Evolutionary conservation across 2,797 vertebrate species (phyloP).

Genomic region (Mallotus villosus): DNA sequence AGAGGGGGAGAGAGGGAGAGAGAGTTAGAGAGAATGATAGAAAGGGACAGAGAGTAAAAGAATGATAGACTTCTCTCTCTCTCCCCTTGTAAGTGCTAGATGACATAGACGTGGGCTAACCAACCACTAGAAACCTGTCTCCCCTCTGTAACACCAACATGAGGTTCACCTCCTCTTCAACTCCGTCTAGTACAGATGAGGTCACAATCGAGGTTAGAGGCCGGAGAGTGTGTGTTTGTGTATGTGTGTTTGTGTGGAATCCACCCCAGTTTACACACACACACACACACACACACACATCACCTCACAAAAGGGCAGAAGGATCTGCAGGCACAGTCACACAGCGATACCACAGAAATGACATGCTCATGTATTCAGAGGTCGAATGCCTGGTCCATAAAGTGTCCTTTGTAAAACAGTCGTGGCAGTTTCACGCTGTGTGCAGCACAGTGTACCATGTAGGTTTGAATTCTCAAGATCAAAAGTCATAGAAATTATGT

Average conservation of each 20-base stretch:
- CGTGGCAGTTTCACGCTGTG: not conserved
- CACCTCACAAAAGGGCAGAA: too few species aligned
- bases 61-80: too few species aligned
- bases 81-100: conserved; percentile 26
- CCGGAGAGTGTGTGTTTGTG: not conserved
- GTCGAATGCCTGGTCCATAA: not conserved
- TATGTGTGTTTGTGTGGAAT: not conserved
- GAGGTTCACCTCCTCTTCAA: conserved; percentile 14
- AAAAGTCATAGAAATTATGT: not conserved
- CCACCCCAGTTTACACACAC: too few species aligned
- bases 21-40: not conserved
- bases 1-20: conserved; percentile 17
- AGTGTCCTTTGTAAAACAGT: conserved; percentile 8
- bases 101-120: conserved; percentile 21
- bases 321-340: conserved; percentile 11
- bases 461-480: not conserved
- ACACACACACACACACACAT: too few species aligned
- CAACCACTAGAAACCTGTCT: conserved; percentile 28
- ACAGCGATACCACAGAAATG: conserved; percentile 16
- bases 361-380: conserved; percentile 8
- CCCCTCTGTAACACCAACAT: conserved; percentile 17
- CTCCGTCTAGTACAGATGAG: conserved; percentile 7
- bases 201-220: conserved; percentile 7
- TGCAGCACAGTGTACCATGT: not conserved
- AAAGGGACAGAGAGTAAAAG: conserved; percentile 22